phyloP scores from a whole-genome alignment of 2,113 vertebrate species.

The Xiphophorus maculatus region DNA sequence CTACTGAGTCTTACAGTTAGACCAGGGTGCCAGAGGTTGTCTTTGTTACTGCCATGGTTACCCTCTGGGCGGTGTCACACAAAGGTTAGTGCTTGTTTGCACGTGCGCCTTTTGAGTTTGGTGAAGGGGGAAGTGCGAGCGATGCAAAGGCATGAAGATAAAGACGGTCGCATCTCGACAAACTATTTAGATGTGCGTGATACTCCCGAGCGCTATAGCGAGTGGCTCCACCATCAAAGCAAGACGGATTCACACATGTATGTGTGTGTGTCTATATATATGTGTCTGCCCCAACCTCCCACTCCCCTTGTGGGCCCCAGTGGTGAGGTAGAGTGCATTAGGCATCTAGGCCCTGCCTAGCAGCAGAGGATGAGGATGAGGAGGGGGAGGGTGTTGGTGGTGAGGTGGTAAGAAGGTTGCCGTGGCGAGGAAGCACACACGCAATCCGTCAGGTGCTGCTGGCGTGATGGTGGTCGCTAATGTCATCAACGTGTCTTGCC shows the following conservation, averaged over 20 bases:
- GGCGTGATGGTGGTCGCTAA: constrained; percentile 50
- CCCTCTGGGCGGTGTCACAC: constrained; percentile 50
- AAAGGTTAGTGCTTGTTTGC: constrained; percentile 57
- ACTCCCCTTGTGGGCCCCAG: constrained; percentile 28
- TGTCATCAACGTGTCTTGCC: constrained; percentile 57
- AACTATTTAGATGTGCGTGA: constrained; percentile 73
- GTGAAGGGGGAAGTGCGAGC: constrained; percentile 27
- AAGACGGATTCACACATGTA: constrained; percentile 46
- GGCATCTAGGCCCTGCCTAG: constrained; percentile 58
- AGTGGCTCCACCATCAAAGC: constrained; percentile 46
- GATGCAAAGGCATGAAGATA: constrained; percentile 28
- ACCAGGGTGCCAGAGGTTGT: constrained; percentile 36
- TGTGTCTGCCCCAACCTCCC: constrained; percentile 16
- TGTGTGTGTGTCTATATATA: constrained; percentile 6
- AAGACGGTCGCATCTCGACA: constrained; percentile 46
- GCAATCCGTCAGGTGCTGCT: constrained; percentile 75
- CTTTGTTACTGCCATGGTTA: constrained; percentile 32
- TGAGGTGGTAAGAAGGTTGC: constrained; percentile 25
- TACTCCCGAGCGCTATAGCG: constrained; percentile 46
- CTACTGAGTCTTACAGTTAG: constrained; percentile 22
- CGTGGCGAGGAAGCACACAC: constrained; percentile 65
- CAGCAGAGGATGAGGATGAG: constrained; percentile 56
- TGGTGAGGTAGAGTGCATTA: constrained; percentile 70
- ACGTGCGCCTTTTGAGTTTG: constrained; percentile 45
- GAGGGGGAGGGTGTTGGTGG: constrained; percentile 12